These are phyloP conservation scores for Conus canariensis DNA, from an alignment of 2,888 invertebrate genomes.

Conservation along the genomic window DNA sequence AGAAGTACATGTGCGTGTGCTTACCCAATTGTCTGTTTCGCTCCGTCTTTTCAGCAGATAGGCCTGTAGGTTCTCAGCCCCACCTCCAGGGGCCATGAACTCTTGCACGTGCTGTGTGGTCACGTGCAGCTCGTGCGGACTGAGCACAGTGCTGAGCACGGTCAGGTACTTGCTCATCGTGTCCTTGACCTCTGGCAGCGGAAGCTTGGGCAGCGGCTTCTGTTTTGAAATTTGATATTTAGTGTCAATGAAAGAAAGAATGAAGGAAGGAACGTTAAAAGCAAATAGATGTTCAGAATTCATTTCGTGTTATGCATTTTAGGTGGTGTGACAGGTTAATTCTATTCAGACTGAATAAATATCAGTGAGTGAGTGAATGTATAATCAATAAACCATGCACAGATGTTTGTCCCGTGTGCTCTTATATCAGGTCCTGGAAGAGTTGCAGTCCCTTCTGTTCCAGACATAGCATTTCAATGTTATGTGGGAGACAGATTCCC, in stretches of 20 bases:
- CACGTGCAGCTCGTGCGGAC: constrained; percentile 85
- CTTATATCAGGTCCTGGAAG: no score
- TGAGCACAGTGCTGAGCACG: constrained; percentile 88
- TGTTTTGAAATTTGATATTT: constrained; percentile 51
- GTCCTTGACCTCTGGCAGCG: constrained; percentile 92
- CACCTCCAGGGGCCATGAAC: constrained; percentile 83
- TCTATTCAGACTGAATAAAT: not conserved
- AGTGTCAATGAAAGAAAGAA: not conserved
- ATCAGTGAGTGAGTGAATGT: no score
- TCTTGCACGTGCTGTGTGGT: constrained; percentile 87
- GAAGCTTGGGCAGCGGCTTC: constrained; percentile 89
- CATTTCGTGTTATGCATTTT: no score
- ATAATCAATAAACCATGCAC: no score
- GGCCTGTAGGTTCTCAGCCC: constrained; percentile 90
- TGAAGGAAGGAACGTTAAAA: not conserved
- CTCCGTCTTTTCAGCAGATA: constrained; percentile 88
- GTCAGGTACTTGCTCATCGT: constrained; percentile 95
- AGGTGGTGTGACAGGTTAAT: no score
- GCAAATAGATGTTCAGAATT: no score
- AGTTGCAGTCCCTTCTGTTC: no score
- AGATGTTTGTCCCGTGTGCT: no score
- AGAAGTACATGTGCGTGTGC: not conserved
- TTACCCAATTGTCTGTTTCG: constrained; percentile 70
- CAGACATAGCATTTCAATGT: no score
- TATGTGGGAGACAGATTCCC: no score